Conservation (phyloP, 2,797 vertebrate species). For the Aotus griseimembra region DNA sequence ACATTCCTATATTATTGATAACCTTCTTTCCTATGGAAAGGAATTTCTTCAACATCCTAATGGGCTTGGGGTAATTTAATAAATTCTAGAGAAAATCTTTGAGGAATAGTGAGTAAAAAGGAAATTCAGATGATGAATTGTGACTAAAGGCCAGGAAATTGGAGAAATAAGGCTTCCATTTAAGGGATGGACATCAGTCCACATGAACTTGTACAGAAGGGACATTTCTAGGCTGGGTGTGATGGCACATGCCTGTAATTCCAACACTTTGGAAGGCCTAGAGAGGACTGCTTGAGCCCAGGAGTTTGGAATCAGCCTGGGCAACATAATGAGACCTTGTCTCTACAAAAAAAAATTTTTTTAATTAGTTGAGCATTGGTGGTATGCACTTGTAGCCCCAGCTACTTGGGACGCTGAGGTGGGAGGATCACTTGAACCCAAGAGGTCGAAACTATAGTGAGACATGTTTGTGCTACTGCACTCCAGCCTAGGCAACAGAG, state of each 20-base stretch:
- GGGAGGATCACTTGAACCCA: not conserved
- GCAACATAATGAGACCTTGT: not conserved
- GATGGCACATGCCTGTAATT: not conserved
- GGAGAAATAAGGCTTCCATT: not conserved
- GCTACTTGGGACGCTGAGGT: not conserved
- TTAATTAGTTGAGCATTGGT: not conserved
- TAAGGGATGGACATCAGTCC: not conserved
- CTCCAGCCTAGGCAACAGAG: not conserved
- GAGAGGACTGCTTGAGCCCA: not conserved
- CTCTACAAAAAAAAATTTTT: not conserved
- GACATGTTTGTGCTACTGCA: not conserved
- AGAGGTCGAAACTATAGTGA: not conserved
- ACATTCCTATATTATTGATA: not conserved
- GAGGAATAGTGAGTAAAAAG: not conserved
- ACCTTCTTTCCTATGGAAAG: not conserved
- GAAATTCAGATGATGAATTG: not conserved
- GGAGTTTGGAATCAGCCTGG: not conserved
- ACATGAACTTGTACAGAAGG: not conserved
- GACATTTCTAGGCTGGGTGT: not conserved
- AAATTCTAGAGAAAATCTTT: slow-evolving; percentile 14
- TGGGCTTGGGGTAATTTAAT: not conserved
- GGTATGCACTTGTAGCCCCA: not conserved
- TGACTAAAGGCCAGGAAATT: not conserved
- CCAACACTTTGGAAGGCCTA: not conserved
- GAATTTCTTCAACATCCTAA: not conserved